Conservation (phyloP, 2,888 invertebrate genomes). For the Frankliniella fusca region DNA sequence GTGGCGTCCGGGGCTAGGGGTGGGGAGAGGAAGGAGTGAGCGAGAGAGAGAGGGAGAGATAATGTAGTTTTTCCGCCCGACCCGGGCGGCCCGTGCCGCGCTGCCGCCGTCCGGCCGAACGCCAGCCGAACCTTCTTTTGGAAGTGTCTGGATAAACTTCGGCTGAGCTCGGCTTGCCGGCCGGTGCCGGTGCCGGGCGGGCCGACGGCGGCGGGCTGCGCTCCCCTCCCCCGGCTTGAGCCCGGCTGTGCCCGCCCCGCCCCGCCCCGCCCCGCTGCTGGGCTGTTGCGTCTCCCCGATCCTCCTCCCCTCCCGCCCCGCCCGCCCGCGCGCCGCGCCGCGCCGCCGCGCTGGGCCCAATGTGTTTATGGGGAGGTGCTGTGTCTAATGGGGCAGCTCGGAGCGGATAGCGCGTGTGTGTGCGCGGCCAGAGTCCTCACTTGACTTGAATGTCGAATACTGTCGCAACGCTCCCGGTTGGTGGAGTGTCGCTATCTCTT, state of each 20-base stretch:
- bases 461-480: not conserved
- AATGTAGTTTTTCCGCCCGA: not conserved
- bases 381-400: constrained; percentile 20
- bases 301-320: not conserved
- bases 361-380: constrained; percentile 22
- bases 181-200: too few relatives aligned
- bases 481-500: not conserved
- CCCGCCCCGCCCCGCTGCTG: not conserved
- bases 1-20: not conserved
- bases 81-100: not conserved
- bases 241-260: too few relatives aligned
- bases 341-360: not conserved
- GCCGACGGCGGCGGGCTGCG: too few relatives aligned
- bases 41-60: not conserved
- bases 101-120: not conserved
- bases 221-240: not conserved
- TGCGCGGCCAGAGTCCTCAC: not conserved
- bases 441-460: too few relatives aligned
- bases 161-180: constrained; percentile 10
- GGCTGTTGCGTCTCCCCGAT: not conserved
- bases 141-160: constrained; percentile 6
- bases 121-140: not conserved
- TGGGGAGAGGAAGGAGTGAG: not conserved
- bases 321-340: not conserved
- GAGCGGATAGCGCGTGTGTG: not conserved